These are phyloP conservation scores for Deilephila porcellus DNA, from an alignment of 2,888 invertebrate species.

Conservation along the genomic window DNA sequence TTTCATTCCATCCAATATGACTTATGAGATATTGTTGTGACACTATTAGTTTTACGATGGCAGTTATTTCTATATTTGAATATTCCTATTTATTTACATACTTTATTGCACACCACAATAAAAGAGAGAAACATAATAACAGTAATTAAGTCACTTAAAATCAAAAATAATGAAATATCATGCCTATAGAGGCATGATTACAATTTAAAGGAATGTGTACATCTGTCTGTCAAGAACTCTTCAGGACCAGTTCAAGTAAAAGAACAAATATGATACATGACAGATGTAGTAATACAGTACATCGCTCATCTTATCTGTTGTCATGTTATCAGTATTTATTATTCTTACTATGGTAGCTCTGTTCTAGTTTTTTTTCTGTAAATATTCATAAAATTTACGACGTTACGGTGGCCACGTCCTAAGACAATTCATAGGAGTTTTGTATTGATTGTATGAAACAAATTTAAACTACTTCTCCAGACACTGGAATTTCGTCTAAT, in stretches of 20 bases:
- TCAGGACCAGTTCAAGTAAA: neutral
- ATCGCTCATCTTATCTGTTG: neutral
- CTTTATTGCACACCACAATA: too few relatives aligned
- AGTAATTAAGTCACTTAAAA: too few relatives aligned
- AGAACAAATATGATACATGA: neutral
- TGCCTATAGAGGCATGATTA: too few relatives aligned
- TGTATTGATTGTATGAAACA: too few relatives aligned
- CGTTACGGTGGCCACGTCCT: neutral
- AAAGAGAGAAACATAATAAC: too few relatives aligned
- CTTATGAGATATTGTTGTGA: neutral
- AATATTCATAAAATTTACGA: neutral
- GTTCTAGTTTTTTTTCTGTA: neutral
- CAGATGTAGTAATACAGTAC: neutral
- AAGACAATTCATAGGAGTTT: neutral
- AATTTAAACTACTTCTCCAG: too few relatives aligned
- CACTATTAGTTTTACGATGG: neutral
- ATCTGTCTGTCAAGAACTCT: neutral
- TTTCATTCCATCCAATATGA: too few relatives aligned
- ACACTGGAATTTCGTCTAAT: too few relatives aligned
- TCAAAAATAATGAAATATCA: too few relatives aligned
- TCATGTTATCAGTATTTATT: slow-evolving; percentile 1
- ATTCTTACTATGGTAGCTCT: neutral
- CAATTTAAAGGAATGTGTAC: neutral
- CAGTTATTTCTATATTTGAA: neutral
- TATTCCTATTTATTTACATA: neutral